These are phyloP conservation scores for Neoaliturus tenellus DNA, from an alignment of 2,888 invertebrate genomes.

Conservation along the genomic window DNA sequence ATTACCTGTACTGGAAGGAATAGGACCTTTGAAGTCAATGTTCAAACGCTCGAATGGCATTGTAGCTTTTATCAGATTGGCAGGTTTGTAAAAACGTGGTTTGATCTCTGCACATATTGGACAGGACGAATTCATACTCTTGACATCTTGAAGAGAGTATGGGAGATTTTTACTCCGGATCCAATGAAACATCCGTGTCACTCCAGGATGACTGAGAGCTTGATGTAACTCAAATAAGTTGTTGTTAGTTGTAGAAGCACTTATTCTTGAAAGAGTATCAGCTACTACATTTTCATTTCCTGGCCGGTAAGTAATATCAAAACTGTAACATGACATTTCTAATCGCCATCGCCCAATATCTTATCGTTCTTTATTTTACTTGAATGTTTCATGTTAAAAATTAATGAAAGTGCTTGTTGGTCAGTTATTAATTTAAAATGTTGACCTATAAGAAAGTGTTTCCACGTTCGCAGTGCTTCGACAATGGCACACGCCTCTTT, in stretches of 20 bases:
- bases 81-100: background rate
- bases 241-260: background rate
- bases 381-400: background rate
- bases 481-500: conserved; percentile 61
- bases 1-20: background rate
- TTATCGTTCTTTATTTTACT: conserved; percentile 50
- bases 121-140: background rate
- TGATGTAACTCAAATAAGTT: background rate
- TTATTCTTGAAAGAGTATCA: background rate
- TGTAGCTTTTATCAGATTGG: background rate
- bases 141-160: background rate
- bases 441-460: conserved; percentile 59
- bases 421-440: conserved; percentile 60
- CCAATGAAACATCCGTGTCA: background rate
- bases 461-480: conserved; percentile 61
- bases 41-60: background rate
- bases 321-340: conserved; percentile 42
- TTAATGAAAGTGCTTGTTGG: conserved; percentile 40
- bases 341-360: conserved; percentile 48
- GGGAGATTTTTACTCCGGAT: background rate
- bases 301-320: conserved; percentile 7
- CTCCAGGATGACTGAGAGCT: background rate
- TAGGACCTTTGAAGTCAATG: background rate
- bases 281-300: background rate
- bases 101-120: background rate